Evolutionary conservation across 2,113 vertebrate species (phyloP).

Genomic region (Harpagus bidentatus): DNA sequence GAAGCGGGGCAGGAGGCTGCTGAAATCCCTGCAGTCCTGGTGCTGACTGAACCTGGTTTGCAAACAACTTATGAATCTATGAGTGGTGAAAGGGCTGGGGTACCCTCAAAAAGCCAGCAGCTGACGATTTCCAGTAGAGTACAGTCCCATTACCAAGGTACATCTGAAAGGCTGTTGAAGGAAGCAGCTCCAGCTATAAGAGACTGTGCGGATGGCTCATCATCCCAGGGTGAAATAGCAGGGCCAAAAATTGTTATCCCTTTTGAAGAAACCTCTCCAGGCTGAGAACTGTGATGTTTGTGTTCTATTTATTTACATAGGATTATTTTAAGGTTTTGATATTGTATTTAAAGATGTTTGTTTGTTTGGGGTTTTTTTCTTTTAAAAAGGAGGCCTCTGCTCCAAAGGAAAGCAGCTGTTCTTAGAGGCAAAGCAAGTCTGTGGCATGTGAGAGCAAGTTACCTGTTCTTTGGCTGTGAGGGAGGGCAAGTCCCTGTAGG

Average conservation of each 20-base stretch:
- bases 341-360: not conserved
- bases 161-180: not conserved
- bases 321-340: not conserved
- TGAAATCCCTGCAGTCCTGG: not conserved
- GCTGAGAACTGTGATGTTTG: not conserved
- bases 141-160: not conserved
- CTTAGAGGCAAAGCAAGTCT: conserved; percentile 28
- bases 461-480: not conserved
- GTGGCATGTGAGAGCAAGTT: conserved; percentile 14
- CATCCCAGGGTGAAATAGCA: not conserved
- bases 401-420: not conserved
- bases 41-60: not conserved
- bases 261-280: conserved; percentile 1
- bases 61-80: not conserved
- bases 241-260: not conserved
- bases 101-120: not conserved
- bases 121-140: not conserved
- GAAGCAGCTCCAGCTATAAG: not conserved
- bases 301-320: conserved; percentile 52
- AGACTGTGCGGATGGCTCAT: not conserved
- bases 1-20: not conserved
- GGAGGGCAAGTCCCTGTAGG: not conserved
- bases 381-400: not conserved
- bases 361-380: not conserved
- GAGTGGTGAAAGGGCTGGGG: not conserved